Conservation (phyloP, 2,113 vertebrate species). For the Camelus bactrianus region DNA sequence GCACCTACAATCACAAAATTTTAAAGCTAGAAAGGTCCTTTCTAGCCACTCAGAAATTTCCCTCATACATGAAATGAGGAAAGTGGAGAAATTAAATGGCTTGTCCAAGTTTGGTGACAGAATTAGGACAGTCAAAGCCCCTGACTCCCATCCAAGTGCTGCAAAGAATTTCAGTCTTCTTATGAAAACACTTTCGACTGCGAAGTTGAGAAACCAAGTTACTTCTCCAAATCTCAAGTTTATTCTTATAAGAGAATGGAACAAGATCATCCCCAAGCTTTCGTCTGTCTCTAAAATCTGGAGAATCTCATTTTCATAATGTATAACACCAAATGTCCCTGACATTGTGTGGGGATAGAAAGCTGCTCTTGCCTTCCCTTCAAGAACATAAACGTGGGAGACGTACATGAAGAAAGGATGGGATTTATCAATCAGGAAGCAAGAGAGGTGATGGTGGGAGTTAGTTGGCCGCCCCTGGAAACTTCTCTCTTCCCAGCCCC, state of each 20-base stretch:
- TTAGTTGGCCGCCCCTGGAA: neutral
- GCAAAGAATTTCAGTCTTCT: slow-evolving; percentile 44
- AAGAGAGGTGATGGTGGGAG: neutral
- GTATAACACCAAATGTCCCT: slow-evolving; percentile 69
- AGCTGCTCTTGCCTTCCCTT: slow-evolving; percentile 56
- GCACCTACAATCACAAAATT: neutral
- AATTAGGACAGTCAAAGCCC: slow-evolving; percentile 55
- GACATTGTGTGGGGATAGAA: neutral
- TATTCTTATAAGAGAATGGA: slow-evolving; percentile 18
- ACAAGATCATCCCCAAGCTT: slow-evolving; percentile 38
- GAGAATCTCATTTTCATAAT: slow-evolving; percentile 70
- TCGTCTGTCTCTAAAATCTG: slow-evolving; percentile 66
- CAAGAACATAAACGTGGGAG: slow-evolving; percentile 39
- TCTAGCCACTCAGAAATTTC: slow-evolving; percentile 38
- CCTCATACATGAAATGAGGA: slow-evolving; percentile 19
- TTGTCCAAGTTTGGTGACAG: slow-evolving; percentile 65
- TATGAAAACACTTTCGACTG: slow-evolving; percentile 20
- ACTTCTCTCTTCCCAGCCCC: neutral
- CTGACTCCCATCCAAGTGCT: neutral
- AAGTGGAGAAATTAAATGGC: slow-evolving; percentile 41
- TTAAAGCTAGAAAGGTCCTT: slow-evolving; percentile 23
- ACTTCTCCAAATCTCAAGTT: slow-evolving; percentile 27
- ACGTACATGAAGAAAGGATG: neutral
- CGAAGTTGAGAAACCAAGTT: slow-evolving; percentile 21
- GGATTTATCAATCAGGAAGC: neutral